Percentiles rank a stretch among this genome's conserved stretches.
phyloP scores from a whole-genome alignment of 2,797 vertebrate genomes.

The Myotis daubentonii region DNA sequence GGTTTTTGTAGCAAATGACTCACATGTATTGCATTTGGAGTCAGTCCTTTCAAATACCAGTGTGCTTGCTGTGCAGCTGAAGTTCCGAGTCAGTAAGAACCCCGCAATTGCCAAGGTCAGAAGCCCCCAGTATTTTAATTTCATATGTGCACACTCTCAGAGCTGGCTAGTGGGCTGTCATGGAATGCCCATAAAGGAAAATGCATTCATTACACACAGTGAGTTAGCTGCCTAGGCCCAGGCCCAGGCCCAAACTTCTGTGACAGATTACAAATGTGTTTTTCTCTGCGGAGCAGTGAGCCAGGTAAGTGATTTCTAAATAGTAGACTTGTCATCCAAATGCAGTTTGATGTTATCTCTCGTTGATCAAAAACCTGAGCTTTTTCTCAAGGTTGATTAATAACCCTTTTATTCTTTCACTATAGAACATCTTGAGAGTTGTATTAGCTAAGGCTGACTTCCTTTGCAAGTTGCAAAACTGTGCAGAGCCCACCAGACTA shows the following conservation, averaged over 20 bases:
- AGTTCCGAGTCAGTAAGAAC: neutral
- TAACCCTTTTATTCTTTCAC: slow-evolving; percentile 48
- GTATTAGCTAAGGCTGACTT: slow-evolving; percentile 26
- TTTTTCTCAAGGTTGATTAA: slow-evolving; percentile 53
- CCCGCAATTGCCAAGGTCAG: neutral
- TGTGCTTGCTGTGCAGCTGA: neutral
- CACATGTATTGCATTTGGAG: neutral
- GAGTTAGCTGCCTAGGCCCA: slow-evolving; percentile 47
- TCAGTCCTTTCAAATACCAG: neutral
- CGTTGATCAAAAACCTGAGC: slow-evolving; percentile 50
- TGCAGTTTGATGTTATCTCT: slow-evolving; percentile 38
- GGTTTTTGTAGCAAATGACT: neutral
- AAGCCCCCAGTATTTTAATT: slow-evolving; percentile 63
- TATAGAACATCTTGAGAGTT: slow-evolving; percentile 29
- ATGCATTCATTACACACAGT: slow-evolving; percentile 43
- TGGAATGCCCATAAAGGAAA: slow-evolving; percentile 66
- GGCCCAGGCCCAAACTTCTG: slow-evolving; percentile 30
- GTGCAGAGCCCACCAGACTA: neutral
- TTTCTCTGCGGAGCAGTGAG: slow-evolving; percentile 64
- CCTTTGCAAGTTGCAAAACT: slow-evolving; percentile 23
- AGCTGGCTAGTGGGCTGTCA: neutral
- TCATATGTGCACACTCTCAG: slow-evolving; percentile 53
- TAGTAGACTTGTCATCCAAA: slow-evolving; percentile 67
- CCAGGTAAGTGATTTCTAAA: slow-evolving; percentile 68
- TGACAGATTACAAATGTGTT: slow-evolving; percentile 74